A percentile compares a stretch with the other conserved stretches of the same genome.
Conservation (phyloP, 2,797 vertebrate species). For the Melanotaenia trifasciata region DNA sequence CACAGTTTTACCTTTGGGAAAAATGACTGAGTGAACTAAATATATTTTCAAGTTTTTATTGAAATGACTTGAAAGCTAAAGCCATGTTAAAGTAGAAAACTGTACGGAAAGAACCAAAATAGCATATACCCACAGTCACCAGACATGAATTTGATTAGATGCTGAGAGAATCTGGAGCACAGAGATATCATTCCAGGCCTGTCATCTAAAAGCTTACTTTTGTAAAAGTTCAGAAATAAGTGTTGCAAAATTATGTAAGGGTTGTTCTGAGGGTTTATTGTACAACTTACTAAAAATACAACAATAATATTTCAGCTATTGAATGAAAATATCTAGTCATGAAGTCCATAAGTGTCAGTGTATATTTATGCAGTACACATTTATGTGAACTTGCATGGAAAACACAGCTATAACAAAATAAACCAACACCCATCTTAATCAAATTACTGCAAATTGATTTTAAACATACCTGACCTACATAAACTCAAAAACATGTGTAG, state of each 20-base stretch:
- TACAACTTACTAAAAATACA: not conserved
- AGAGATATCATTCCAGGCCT: not conserved
- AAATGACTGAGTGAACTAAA: not conserved
- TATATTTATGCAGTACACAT: conserved; percentile 1
- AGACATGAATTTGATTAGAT: conserved; percentile 12
- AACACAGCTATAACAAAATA: not conserved
- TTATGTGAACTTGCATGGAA: not conserved
- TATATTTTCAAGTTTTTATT: not conserved
- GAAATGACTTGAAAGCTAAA: not conserved
- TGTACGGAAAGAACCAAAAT: conserved; percentile 3
- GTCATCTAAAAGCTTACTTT: not conserved
- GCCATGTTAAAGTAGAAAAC: not conserved
- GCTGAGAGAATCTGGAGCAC: conserved; percentile 19
- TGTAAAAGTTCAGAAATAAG: not conserved
- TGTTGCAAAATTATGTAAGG: not conserved
- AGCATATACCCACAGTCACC: not conserved
- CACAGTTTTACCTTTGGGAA: not conserved
- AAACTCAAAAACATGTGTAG: not conserved
- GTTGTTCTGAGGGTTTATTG: not conserved
- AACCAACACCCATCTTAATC: conserved; percentile 5
- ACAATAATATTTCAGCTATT: not conserved
- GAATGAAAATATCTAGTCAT: not conserved
- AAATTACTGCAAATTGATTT: conserved; percentile 14
- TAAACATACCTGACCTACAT: conserved; percentile 1
- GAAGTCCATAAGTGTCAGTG: not conserved